Conservation (phyloP, 2,113 vertebrate genomes). For the Melierax canorus region DNA sequence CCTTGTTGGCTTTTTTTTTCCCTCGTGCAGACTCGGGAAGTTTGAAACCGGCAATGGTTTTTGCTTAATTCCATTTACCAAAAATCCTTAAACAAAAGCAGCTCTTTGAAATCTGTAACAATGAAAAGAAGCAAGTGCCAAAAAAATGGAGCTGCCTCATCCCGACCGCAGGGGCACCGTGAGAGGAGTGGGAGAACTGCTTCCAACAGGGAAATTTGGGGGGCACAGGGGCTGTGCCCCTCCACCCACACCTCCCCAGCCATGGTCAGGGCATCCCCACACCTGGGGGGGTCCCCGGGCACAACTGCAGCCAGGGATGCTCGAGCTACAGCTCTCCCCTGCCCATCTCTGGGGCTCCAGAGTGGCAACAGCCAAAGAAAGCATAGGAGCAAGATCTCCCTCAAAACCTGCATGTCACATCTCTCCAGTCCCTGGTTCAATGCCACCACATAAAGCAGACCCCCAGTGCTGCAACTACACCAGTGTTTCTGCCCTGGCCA, state of each 20-base stretch:
- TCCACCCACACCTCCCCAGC: no score
- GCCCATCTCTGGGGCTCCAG: not conserved
- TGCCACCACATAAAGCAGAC: accelerated
- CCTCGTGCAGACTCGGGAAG: not conserved
- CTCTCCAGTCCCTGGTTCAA: not conserved
- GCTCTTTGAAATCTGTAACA: not conserved
- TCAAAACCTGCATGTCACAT: not conserved
- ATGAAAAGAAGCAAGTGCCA: not conserved
- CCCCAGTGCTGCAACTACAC: accelerated
- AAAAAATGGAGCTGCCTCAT: not conserved
- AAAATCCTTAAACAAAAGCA: not conserved
- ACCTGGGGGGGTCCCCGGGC: not conserved
- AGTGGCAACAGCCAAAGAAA: not conserved
- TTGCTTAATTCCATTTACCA: not conserved
- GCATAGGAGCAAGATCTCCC: not conserved
- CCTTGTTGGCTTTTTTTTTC: accelerated
- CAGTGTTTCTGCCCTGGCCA: not conserved
- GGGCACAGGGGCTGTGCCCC: not conserved
- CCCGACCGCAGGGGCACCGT: accelerated
- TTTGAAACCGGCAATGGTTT: not conserved
- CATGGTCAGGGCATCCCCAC: not conserved
- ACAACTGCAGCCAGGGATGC: accelerated
- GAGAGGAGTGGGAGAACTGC: not conserved
- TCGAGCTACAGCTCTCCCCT: not conserved
- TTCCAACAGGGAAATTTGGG: not conserved